Base-by-base conservation (phyloP, 1,140 invertebrate species). In the Ladona fulva region DNA sequence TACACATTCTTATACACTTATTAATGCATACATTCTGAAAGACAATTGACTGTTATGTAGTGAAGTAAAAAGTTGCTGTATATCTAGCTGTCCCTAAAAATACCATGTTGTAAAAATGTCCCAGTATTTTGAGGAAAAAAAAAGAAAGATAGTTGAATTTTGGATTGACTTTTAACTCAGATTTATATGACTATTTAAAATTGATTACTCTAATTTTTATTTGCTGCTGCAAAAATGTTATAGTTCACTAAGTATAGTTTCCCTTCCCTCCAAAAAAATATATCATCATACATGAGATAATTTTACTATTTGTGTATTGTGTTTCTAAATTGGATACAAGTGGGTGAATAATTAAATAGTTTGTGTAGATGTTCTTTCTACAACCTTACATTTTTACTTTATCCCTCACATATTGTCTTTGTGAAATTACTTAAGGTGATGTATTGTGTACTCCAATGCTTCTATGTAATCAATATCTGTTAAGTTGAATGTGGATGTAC, bases 1-100 rank as follows among this genome's bases (percentile, higher is more conserved):
- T 66, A 66, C 52, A 66, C 52, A 66, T 66, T 66, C 52, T 66
- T 66, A 66, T 66, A 66, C 52, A 66, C 52, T 66, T 66, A 66
- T 66, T 66, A 66, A 66, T 66, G 12, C 52, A 66, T 66, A 66
- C 52, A 66, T 66, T 66, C 52, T 66, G 52, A 66, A 66, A 66
- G 52, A 66, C 52, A 66, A 66, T 66, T 66, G 52, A 66, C 52
- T 66, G 52, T 66, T 66, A 66, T 66, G 52, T 66, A 66, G 52
- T 66, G 52, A 66, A 22, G n/a, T 66, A 22, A 66, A 66, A 66
- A 66, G 52, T 66, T 66, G n/a, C 52, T 66, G 52, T 66, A 66
- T 19, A 22, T 66, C 16, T 66, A 66, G 52, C 52, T 66, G n/a
- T 66, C 52, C 52, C 52, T 66, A 66, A 66, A 66, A 66, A 66